Evolutionary conservation across 2,888 invertebrate genomes (phyloP).

Genomic region (Macaria liturata): DNA sequence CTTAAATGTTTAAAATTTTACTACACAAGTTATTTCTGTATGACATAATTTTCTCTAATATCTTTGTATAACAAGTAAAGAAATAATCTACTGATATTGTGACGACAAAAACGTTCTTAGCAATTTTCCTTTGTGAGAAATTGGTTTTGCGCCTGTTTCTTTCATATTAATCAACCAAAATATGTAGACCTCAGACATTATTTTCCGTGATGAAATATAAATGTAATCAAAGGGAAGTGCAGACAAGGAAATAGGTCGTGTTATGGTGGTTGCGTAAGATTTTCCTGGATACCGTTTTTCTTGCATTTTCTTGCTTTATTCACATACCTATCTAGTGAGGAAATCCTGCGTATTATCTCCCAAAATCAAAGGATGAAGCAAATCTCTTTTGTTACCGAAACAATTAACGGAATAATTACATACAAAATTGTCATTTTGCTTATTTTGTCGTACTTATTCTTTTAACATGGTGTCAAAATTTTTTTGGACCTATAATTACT

Average conservation of each 20-base stretch:
- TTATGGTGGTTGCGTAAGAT: slow-evolving; percentile 47
- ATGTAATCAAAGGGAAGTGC: neutral
- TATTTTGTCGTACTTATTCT: too few relatives aligned
- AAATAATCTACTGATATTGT: too few relatives aligned
- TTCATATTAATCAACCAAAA: slow-evolving; percentile 34
- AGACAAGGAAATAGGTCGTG: slow-evolving; percentile 27
- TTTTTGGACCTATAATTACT: too few relatives aligned
- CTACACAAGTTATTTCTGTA: too few relatives aligned
- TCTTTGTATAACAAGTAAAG: too few relatives aligned
- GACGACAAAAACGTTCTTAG: slow-evolving; percentile 45
- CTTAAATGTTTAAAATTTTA: too few relatives aligned
- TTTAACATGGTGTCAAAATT: too few relatives aligned
- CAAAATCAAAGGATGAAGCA: slow-evolving; percentile 31
- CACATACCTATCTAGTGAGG: slow-evolving; percentile 49
- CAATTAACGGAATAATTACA: too few relatives aligned
- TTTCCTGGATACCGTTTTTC: slow-evolving; percentile 56
- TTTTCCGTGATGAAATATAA: slow-evolving; percentile 8
- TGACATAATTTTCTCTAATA: too few relatives aligned
- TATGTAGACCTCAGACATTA: slow-evolving; percentile 36
- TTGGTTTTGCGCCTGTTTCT: slow-evolving; percentile 41
- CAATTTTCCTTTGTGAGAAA: slow-evolving; percentile 47
- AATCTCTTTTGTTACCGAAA: too few relatives aligned
- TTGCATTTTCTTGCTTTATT: slow-evolving; percentile 43
- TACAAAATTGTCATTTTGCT: too few relatives aligned
- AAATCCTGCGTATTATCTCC: slow-evolving; percentile 52